Evolutionary conservation across 2,797 vertebrate genomes (phyloP).

Genomic region (Phyllotis vaccarum): DNA sequence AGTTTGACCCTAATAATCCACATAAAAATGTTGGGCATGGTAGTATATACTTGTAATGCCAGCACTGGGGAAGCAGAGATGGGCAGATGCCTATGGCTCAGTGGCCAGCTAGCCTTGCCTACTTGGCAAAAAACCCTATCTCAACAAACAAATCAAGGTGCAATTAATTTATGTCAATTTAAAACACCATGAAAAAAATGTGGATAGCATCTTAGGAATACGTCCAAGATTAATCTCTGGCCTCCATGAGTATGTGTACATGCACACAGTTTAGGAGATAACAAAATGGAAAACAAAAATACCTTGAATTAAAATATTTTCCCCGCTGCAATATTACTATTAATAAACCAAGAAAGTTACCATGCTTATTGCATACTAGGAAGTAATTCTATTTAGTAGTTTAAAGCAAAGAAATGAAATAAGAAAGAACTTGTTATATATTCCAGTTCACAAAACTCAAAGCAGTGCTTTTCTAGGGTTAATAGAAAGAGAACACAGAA

Average conservation of each 20-base stretch:
- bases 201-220: neutral
- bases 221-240: neutral
- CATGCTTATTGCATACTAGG: neutral
- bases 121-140: neutral
- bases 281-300: constrained; percentile 46
- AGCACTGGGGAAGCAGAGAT: neutral
- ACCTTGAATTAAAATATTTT: constrained; percentile 53
- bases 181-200: neutral
- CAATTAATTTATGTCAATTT: neutral
- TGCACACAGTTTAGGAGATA: neutral
- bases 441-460: neutral
- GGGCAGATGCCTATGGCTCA: neutral
- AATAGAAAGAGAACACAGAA: neutral
- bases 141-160: neutral
- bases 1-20: neutral
- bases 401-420: constrained; percentile 23
- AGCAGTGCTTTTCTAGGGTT: neutral
- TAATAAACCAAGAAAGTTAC: constrained; percentile 15
- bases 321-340: constrained; percentile 28
- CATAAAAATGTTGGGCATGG: neutral
- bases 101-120: neutral
- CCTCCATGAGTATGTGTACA: neutral
- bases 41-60: neutral
- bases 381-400: constrained; percentile 9
- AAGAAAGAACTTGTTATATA: neutral